phyloP scores from a whole-genome alignment of 2,113 vertebrate species.

The Sturnira hondurensis region DNA sequence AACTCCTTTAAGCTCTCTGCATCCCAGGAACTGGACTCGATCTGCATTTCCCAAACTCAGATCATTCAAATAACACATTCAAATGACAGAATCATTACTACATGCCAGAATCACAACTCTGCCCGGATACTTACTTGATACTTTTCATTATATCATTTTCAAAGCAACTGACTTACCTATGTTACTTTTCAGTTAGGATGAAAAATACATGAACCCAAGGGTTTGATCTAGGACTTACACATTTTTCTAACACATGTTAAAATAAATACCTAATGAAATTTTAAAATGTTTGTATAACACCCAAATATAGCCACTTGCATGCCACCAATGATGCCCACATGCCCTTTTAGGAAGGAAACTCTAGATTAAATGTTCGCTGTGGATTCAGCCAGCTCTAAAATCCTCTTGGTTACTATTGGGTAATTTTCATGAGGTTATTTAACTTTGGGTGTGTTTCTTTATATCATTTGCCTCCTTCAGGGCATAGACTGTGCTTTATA shows the following conservation, averaged over 20 bases:
- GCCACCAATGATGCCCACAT: neutral
- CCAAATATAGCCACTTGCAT: neutral
- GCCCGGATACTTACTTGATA: neutral
- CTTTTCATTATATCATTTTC: neutral
- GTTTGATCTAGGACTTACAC: neutral
- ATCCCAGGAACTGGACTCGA: neutral
- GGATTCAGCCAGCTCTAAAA: neutral
- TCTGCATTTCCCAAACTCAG: neutral
- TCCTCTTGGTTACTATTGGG: neutral
- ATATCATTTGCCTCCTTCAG: neutral
- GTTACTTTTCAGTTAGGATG: neutral
- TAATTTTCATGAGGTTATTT: neutral
- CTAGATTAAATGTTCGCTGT: neutral
- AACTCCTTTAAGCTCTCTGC: neutral
- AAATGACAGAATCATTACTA: neutral
- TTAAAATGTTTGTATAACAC: neutral
- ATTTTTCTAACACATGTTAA: neutral
- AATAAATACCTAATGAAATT: neutral
- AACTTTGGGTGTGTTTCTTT: neutral
- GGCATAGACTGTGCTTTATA: neutral
- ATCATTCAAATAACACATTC: neutral
- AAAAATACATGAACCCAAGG: neutral
- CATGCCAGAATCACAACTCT: neutral
- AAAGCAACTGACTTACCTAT: neutral
- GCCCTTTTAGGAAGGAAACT: conserved; percentile 4